Evolutionary conservation across 2,888 invertebrate genomes (phyloP), one percentile per base, ranked within the genome.

Genomic region (Pseudococcus longispinus): DNA sequence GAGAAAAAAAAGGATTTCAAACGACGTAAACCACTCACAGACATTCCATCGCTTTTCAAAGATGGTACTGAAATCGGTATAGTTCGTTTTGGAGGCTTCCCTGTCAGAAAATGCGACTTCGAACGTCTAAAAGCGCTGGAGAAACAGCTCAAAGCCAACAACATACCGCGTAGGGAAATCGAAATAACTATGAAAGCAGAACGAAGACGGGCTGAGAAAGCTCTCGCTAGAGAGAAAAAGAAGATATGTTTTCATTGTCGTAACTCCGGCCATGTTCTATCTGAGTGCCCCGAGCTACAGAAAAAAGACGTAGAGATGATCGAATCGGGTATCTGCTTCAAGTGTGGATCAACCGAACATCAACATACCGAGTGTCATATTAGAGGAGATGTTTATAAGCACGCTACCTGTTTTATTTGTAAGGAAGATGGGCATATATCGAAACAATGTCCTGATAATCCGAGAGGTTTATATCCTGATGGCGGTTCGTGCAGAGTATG

Each of bases 291-390:
- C 0, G 93, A 94, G 83, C 90, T 94, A 18, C 44, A 87, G 11
- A 80, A 74, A 92, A 89, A 92, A 92, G 89, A 91, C 91, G 55
- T 91, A 91, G 23, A 88, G 89, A 86, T 90, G 91, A 15, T 65
- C 0, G 92, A 92, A 6, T 93, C 93, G 83, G 95, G 95, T 9
- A 93, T 96, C 83, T 97, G 97, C 90, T 97, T 95, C 90, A 96
- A 96, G 91, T 97, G 97, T 91, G 97, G 97, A 0, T 96, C 96
- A 0, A 95, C 95, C 5, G 97, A 97, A 90, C 97, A 97, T 90
- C 93, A 93, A 15, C 94, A 95, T 89, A 94, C 93, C 90, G 93
- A 94, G 89, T 95, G 95, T 89, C 94, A 93, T 91, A 94, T 94
- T 0, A 93, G 91, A 89, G 92, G 92, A 65, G 92, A 93, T 88